Percentiles rank a stretch among this genome's conserved stretches.
Evolutionary conservation across 2,888 invertebrate genomes (phyloP).

Genomic region (Coecobrya sp.): DNA sequence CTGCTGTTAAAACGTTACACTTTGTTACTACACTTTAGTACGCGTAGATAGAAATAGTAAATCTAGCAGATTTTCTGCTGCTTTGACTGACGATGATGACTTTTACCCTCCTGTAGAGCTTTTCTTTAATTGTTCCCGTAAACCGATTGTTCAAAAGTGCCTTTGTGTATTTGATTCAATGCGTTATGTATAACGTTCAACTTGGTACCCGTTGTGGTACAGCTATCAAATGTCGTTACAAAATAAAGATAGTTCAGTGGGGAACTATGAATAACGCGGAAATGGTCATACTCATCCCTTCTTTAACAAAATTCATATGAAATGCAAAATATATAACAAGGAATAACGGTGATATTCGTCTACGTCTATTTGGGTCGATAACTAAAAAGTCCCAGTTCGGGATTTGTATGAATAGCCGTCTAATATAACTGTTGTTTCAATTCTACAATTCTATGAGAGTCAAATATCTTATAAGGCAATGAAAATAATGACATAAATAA

Average conservation of each 20-base stretch:
- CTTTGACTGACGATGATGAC: conserved; percentile 64
- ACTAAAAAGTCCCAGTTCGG: background rate
- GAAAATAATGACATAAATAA: too few relatives aligned
- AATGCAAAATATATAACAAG: conserved; percentile 16
- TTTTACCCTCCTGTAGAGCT: conserved; percentile 78
- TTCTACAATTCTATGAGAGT: too few relatives aligned
- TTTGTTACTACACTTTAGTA: background rate
- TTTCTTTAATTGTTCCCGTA: conserved; percentile 73
- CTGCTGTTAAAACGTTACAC: conserved; percentile 9
- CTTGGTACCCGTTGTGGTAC: background rate
- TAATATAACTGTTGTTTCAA: background rate
- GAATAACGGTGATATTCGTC: conserved; percentile 9
- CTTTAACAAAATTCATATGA: background rate
- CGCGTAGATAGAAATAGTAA: background rate
- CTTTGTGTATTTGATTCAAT: conserved; percentile 32
- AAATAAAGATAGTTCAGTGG: background rate
- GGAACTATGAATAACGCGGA: conserved; percentile 60
- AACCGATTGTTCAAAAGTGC: conserved; percentile 39
- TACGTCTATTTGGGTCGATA: background rate
- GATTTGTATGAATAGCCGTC: background rate
- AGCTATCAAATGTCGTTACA: conserved; percentile 26
- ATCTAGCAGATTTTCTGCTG: background rate
- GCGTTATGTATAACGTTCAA: background rate
- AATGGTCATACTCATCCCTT: conserved; percentile 65
- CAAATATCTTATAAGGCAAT: too few relatives aligned